phyloP scores from a whole-genome alignment of 2,888 invertebrate genomes.

The Caenorhabditis doughertyi region DNA sequence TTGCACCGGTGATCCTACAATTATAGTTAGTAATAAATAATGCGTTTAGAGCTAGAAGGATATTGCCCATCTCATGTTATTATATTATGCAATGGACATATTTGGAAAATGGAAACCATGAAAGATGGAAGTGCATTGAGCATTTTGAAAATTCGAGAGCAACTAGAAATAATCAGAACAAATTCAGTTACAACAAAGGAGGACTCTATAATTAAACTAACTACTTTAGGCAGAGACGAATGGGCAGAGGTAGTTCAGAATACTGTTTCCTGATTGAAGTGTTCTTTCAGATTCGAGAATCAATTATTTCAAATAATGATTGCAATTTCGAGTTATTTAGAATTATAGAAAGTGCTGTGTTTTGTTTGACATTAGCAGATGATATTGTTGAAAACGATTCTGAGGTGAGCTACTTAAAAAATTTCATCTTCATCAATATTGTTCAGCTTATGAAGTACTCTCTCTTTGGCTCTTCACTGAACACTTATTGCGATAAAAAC shows the following conservation, averaged over 20 bases:
- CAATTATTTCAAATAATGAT: constrained; percentile 21
- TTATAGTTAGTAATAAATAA: background rate
- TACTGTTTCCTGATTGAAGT: background rate
- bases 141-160: background rate
- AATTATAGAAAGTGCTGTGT: constrained; percentile 48
- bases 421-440: background rate
- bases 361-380: constrained; percentile 43
- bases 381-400: constrained; percentile 61
- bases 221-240: constrained; percentile 51
- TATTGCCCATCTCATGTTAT: constrained; percentile 84
- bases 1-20: constrained; percentile 73
- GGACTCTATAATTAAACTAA: constrained; percentile 56
- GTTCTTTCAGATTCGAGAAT: constrained; percentile 46
- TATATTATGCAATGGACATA: constrained; percentile 85
- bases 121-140: constrained; percentile 24
- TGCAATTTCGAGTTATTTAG: constrained; percentile 35
- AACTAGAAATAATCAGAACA: constrained; percentile 20
- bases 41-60: constrained; percentile 67
- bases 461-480: constrained; percentile 54
- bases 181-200: constrained; percentile 19
- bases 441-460: constrained; percentile 66
- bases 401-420: constrained; percentile 21
- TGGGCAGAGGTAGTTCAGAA: constrained; percentile 54
- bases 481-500: constrained; percentile 66
- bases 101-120: constrained; percentile 83